Evolutionary conservation across 2,888 invertebrate genomes (phyloP).

Genomic region (Drosophila lutescens): DNA sequence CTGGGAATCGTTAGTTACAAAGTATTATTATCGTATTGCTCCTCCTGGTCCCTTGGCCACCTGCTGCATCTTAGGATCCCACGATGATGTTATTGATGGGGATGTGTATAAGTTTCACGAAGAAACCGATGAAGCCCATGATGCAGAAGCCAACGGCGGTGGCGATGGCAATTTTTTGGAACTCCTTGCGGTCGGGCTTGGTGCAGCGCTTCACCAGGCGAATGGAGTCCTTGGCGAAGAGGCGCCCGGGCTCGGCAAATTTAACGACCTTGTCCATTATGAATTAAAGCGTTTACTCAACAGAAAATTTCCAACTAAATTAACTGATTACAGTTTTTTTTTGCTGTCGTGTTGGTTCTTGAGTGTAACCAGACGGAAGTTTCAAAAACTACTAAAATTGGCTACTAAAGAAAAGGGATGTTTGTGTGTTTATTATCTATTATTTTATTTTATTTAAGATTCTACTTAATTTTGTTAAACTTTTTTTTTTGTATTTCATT

Average conservation of each 20-base stretch:
- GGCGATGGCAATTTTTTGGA: conserved; percentile 99
- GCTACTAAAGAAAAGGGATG: too few species aligned
- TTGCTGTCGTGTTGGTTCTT: conserved; percentile 37
- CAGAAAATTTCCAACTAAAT: conserved; percentile 69
- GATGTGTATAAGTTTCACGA: conserved; percentile 99
- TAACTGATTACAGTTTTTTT: conserved; percentile 28
- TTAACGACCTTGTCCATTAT: conserved; percentile 98
- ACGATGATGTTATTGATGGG: conserved; percentile 99
- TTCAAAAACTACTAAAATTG: not conserved
- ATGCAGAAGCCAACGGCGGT: conserved; percentile 99
- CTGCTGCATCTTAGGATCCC: conserved; percentile 88
- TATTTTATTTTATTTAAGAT: not conserved
- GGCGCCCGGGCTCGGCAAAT: conserved; percentile 96
- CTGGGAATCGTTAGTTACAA: conserved; percentile 1
- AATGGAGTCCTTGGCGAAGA: conserved; percentile 99
- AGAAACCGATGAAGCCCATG: conserved; percentile 99
- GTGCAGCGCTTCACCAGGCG: conserved; percentile 99
- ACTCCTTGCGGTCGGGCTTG: conserved; percentile 99
- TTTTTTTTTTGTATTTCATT: not conserved
- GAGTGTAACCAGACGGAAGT: not conserved
- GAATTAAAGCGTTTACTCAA: not conserved
- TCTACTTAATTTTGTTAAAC: too few species aligned
- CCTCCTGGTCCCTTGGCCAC: not conserved
- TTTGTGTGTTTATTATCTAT: not conserved
- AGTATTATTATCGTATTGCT: conserved; percentile 52